Conservation (phyloP, 2,888 invertebrate genomes). For the Apamea anceps region DNA sequence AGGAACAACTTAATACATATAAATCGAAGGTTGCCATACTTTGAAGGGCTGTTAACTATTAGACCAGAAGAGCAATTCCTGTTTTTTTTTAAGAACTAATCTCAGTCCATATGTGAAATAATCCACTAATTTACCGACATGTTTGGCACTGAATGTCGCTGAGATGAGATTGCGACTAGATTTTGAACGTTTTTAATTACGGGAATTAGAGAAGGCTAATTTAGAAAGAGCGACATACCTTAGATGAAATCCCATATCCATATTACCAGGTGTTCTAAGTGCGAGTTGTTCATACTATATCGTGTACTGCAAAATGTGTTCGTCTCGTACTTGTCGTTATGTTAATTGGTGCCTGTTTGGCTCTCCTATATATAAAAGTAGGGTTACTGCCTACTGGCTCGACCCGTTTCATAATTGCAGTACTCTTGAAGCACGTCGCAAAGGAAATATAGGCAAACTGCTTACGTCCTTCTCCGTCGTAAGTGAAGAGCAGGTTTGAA, state of each 20-base stretch:
- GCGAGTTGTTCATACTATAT: background rate
- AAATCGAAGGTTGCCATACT: constrained; percentile 1
- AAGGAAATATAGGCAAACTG: constrained; percentile 57
- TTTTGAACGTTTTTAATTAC: background rate
- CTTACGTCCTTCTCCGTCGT: constrained; percentile 41
- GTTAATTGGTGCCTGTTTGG: constrained; percentile 39
- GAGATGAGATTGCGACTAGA: background rate
- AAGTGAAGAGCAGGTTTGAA: constrained; percentile 22
- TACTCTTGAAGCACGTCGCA: constrained; percentile 24
- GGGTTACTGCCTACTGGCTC: constrained; percentile 20
- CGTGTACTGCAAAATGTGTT: constrained; percentile 10
- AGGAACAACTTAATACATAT: constrained; percentile 9
- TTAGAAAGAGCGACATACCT: background rate
- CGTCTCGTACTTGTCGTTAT: constrained; percentile 24
- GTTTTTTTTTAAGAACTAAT: background rate
- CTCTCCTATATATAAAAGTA: constrained; percentile 28
- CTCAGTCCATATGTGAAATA: background rate
- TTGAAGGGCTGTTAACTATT: constrained; percentile 8
- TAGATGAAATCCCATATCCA: background rate
- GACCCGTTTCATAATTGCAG: constrained; percentile 61
- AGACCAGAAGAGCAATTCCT: background rate
- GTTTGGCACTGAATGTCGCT: background rate
- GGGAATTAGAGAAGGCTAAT: background rate
- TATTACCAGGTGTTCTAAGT: background rate
- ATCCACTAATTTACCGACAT: background rate